Base-by-base conservation (phyloP, 2,113 vertebrate species). In the Mastomys natalensis region DNA sequence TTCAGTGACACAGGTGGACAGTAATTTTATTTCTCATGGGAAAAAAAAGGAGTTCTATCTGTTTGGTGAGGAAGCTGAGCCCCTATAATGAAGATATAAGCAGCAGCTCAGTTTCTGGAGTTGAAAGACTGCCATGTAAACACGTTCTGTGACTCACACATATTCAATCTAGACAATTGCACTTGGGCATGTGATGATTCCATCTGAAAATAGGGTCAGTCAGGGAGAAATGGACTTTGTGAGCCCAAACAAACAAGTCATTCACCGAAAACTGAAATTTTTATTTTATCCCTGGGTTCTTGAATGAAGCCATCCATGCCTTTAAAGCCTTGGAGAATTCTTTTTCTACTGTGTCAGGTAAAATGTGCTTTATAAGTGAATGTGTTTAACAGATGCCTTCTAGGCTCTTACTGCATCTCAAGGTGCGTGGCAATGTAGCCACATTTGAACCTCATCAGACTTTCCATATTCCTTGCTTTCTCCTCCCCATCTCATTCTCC, bases 171-270 rank as follows among this genome's bases (percentile, higher is more conserved):
- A 11, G 66, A 80, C 81, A 95, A 82, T 90, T 95, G 72, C 92
- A 53, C 89, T 96, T 91, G 43, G 77, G 94, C 86, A 72, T 86
- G 82, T 97, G 96, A 97, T 91, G 19, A 86, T 91, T 97, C 97
- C 95, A 76, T 92, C 64, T 93, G 92, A 97, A 96, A 98, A 96
- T 55, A 72, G 43, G 82, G 95, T 93, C 76, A 93, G 80, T 88
- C 58, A 76, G 90, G 60, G 97, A 77, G 93, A 95, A 97, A 97
- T 16, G 93, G 89, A 93, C 74, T 96, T 43, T 92, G 94, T 94
- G 73, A 97, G 60, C 92, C 87, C 96, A 90, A 96, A 92, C 90
- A 94, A 96, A 97, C 93, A 97, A 93, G 85, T 92, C 15, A 24
- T n/a, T 97, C 89, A 87, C 60, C 73, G 24, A 97, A 97, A 96